These are phyloP conservation scores for Aspidoscelis tigris DNA, from an alignment of 2,113 vertebrate species.

Conservation along the genomic window DNA sequence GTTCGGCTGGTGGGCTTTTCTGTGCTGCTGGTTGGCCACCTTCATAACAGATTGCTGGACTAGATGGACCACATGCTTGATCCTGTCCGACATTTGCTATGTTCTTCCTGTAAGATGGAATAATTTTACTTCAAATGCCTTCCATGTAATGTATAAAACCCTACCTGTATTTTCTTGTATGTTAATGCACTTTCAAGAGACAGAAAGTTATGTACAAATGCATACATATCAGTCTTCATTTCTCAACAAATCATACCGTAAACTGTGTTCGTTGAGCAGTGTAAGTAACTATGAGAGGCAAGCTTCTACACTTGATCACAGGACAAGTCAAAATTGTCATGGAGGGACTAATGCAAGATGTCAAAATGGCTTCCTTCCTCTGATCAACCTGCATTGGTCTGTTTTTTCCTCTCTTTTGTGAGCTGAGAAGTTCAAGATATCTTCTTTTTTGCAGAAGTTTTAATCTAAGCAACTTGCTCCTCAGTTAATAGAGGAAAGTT, in stretches of 20 bases:
- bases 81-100: too few relatives aligned
- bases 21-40: too few relatives aligned
- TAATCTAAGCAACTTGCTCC: constrained; percentile 8
- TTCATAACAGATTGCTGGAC: too few relatives aligned
- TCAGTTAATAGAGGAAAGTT: constrained; percentile 19
- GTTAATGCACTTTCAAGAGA: too few relatives aligned
- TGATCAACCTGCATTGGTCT: not conserved
- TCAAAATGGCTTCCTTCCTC: not conserved
- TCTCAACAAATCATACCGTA: not conserved
- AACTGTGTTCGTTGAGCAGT: not conserved
- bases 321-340: not conserved
- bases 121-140: too few relatives aligned
- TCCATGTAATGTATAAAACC: not conserved
- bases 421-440: not conserved
- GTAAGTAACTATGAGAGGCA: not conserved
- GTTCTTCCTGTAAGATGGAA: too few relatives aligned
- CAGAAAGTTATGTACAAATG: too few relatives aligned
- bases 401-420: not conserved
- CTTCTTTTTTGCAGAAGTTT: constrained; percentile 1
- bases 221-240: too few relatives aligned
- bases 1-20: too few relatives aligned
- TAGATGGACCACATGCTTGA: too few relatives aligned
- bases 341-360: too few relatives aligned
- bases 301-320: not conserved
- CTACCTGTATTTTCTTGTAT: not conserved